These are phyloP conservation scores for Bambusicola thoracicus DNA, from an alignment of 2,113 vertebrate genomes.

Conservation along the genomic window DNA sequence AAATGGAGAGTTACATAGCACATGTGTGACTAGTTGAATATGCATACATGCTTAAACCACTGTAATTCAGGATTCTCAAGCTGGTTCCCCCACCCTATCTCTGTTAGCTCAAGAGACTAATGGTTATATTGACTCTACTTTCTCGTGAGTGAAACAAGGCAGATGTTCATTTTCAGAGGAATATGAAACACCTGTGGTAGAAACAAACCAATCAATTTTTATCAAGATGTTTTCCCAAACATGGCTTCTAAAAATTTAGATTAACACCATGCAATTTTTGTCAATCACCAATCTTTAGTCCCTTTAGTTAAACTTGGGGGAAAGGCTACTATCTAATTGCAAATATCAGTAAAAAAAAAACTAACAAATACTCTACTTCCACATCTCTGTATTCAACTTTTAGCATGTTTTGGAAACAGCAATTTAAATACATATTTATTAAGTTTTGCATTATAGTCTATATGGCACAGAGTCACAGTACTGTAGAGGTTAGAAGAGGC, in stretches of 20 bases:
- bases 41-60: background rate
- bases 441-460: background rate
- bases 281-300: accelerated
- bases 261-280: background rate
- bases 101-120: background rate
- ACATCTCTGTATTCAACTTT: background rate
- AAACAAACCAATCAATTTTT: background rate
- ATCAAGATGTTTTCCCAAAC: background rate
- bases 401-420: background rate
- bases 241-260: background rate
- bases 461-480: background rate
- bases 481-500: too few relatives aligned
- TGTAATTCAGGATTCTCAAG: background rate
- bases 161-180: background rate
- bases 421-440: background rate
- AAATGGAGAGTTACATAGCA: background rate
- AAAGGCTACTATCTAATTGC: background rate
- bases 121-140: background rate
- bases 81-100: background rate
- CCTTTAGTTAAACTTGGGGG: background rate
- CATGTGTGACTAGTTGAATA: background rate
- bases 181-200: background rate
- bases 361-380: background rate
- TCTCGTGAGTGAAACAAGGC: background rate
- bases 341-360: background rate